phyloP scores from a whole-genome alignment of 2,113 vertebrate genomes.

The Amblyornis subalaris region DNA sequence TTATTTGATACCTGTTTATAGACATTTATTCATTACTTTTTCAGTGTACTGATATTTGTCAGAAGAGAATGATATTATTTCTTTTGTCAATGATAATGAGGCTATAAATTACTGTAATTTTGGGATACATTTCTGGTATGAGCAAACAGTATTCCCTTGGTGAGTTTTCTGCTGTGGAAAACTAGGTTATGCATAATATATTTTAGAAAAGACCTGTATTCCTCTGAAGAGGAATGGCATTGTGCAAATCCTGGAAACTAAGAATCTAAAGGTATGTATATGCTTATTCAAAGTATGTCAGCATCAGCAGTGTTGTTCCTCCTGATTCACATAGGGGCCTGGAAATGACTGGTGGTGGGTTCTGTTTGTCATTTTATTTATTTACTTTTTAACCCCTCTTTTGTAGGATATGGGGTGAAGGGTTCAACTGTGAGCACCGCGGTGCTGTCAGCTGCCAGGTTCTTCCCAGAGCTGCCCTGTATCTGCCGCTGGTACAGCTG shows the following conservation, averaged over 20 bases:
- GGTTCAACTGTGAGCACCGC: neutral
- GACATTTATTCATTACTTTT: constrained; percentile 30
- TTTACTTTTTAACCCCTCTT: neutral
- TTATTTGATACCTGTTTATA: constrained; percentile 64
- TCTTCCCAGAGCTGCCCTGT: neutral
- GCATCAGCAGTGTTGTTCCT: neutral
- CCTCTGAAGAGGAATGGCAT: neutral
- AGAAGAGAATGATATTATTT: constrained; percentile 54
- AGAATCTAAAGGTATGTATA: neutral
- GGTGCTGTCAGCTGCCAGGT: neutral
- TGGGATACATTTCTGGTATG: neutral
- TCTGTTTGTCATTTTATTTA: neutral
- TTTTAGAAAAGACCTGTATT: constrained; percentile 35
- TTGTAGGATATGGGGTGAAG: neutral
- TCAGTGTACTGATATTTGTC: constrained; percentile 32
- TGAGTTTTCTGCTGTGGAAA: constrained; percentile 43
- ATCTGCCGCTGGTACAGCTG: neutral
- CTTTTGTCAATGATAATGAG: constrained; percentile 52
- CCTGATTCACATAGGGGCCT: neutral
- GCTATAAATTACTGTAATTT: constrained; percentile 55
- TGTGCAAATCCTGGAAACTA: neutral
- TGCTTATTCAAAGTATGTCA: neutral
- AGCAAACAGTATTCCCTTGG: constrained; percentile 29
- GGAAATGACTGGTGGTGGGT: neutral
- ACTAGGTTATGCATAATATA: constrained; percentile 9